phyloP scores from a whole-genome alignment of 2,797 vertebrate species.

The Lithobates sylvaticus region DNA sequence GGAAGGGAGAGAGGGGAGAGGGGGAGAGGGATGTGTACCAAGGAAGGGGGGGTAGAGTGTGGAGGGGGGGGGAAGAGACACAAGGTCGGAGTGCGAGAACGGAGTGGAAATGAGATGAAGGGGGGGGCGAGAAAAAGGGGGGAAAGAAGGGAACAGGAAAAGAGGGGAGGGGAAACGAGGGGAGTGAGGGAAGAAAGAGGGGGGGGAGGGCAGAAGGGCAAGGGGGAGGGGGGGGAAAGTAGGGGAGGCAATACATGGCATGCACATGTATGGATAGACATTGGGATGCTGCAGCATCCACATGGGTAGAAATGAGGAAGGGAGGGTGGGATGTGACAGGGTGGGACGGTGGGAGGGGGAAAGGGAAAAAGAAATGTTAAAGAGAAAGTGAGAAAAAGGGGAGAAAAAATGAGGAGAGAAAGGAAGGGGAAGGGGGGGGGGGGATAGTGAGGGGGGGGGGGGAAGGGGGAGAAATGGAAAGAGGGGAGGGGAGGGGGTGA shows the following conservation, averaged over 20 bases:
- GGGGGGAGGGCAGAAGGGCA: background rate
- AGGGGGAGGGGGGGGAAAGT: too few species aligned
- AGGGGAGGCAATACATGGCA: too few species aligned
- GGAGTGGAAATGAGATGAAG: too few species aligned
- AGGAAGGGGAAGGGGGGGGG: background rate
- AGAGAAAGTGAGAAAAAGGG: too few species aligned
- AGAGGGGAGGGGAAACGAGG: too few species aligned
- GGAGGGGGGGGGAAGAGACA: background rate
- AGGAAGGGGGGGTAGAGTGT: too few species aligned
- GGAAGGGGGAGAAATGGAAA: background rate
- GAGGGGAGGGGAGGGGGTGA: background rate
- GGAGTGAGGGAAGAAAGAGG: background rate
- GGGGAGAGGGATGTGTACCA: background rate
- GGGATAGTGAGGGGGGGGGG: background rate
- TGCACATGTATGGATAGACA: too few species aligned
- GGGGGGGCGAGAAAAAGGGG: background rate
- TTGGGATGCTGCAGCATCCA: too few species aligned
- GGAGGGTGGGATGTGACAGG: background rate
- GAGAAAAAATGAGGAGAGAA: too few species aligned
- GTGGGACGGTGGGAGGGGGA: too few species aligned
- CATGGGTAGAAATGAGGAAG: too few species aligned
- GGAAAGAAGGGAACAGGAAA: background rate
- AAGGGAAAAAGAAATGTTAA: background rate
- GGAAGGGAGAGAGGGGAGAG: background rate
- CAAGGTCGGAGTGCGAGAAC: background rate